Conservation (phyloP, 2,797 vertebrate species). For the Gobionotothen gibberifrons region DNA sequence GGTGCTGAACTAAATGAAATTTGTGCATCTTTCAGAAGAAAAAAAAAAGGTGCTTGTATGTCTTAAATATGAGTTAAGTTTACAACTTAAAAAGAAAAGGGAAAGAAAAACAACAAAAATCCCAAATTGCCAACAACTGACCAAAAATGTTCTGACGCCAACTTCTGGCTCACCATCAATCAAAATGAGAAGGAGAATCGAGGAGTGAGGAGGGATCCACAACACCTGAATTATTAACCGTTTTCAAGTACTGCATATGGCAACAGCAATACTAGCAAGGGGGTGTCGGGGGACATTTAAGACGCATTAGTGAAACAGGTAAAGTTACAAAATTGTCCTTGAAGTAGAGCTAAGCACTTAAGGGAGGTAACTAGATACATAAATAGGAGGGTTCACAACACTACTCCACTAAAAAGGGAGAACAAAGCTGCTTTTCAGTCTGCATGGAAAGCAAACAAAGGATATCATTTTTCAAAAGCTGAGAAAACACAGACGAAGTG, state of each 20-base stretch:
- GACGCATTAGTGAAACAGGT: constrained; percentile 67
- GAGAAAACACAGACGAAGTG: constrained; percentile 3
- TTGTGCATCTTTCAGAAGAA: constrained; percentile 54
- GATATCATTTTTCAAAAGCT: constrained; percentile 13
- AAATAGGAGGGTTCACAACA: constrained; percentile 52
- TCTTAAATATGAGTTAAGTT: constrained; percentile 48
- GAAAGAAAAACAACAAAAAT: constrained; percentile 22
- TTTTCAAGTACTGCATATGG: constrained; percentile 50
- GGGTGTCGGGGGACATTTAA: constrained; percentile 41
- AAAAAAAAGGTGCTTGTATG: constrained; percentile 63
- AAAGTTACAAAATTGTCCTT: constrained; percentile 58
- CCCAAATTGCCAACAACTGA: constrained; percentile 22
- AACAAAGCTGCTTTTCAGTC: constrained; percentile 64
- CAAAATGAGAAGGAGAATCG: constrained; percentile 34
- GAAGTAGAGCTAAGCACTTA: constrained; percentile 66
- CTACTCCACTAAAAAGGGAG: constrained; percentile 32
- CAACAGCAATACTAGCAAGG: constrained; percentile 40
- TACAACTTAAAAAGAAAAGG: constrained; percentile 23
- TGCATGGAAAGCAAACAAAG: constrained; percentile 15
- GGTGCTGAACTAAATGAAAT: constrained; percentile 66
- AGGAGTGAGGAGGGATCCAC: constrained; percentile 45
- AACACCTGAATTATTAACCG: constrained; percentile 49
- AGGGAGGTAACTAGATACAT: constrained; percentile 61
- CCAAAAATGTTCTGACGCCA: constrained; percentile 49
- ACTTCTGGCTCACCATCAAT: constrained; percentile 36